Percentiles rank a stretch among this genome's conserved stretches.
These are phyloP conservation scores for Cheirogaleus major DNA, from an alignment of 2,797 vertebrate species.

Conservation along the genomic window DNA sequence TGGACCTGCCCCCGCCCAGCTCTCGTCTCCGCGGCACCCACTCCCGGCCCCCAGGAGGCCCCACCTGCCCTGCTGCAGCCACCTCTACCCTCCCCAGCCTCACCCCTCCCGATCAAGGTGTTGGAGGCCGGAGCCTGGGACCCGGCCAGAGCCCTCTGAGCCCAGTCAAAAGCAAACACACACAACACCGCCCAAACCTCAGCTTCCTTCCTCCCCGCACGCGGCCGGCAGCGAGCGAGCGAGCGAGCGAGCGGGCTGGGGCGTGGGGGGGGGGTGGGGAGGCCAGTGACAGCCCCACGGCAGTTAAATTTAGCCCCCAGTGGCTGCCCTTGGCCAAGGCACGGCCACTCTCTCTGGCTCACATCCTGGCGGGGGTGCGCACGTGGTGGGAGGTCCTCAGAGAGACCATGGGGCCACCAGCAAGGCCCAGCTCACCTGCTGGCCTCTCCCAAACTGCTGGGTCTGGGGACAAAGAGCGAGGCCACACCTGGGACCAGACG, in stretches of 20 bases:
- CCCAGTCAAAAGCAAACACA: neutral
- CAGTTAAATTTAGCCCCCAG: neutral
- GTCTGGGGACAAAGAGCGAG: neutral
- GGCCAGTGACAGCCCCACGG: neutral
- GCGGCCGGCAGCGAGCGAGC: neutral
- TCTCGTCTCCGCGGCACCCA: neutral
- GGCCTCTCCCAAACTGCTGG: neutral
- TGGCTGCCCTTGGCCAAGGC: neutral
- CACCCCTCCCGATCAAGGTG: neutral
- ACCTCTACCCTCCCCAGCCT: neutral
- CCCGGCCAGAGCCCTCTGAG: neutral
- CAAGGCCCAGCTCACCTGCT: rapidly evolving
- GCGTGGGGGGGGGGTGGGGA: rapidly evolving
- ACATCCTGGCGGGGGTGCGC: neutral
- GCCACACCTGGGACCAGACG: neutral
- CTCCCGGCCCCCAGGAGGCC: neutral
- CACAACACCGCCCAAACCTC: neutral
- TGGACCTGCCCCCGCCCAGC: neutral
- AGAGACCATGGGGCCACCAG: neutral
- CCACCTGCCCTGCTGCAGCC: rapidly evolving
- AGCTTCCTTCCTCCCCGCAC: constrained; percentile 53
- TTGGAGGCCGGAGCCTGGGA: neutral
- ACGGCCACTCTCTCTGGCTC: neutral
- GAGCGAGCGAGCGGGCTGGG: neutral
- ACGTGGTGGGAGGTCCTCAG: neutral